Conservation (phyloP, 2,797 vertebrate species). For the Anguilla megastoma region DNA sequence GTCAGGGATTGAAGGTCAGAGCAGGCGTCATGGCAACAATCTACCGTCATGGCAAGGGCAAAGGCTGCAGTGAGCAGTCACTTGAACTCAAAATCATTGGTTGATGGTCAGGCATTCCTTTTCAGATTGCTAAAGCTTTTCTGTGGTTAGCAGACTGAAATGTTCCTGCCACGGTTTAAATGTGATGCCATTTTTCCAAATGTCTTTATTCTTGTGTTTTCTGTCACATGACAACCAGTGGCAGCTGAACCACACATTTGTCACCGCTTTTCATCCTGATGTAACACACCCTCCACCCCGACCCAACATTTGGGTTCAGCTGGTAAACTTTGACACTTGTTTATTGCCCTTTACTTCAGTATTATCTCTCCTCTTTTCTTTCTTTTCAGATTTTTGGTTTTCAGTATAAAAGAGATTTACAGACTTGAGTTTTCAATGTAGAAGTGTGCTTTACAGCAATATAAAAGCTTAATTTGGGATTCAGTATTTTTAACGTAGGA, state of each 20-base stretch:
- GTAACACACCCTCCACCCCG: neutral
- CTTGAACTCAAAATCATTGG: neutral
- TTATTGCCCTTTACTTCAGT: neutral
- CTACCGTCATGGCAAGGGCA: neutral
- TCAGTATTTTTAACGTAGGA: neutral
- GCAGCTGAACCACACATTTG: conserved; percentile 10
- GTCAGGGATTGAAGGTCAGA: neutral
- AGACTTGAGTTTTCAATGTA: neutral
- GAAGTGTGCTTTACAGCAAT: neutral
- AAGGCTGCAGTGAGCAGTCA: neutral
- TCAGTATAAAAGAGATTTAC: neutral
- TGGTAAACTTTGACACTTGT: neutral
- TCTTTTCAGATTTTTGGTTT: neutral
- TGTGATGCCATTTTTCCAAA: neutral
- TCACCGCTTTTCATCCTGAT: neutral
- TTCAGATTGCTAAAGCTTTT: neutral
- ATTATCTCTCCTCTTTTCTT: neutral
- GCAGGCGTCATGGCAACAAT: neutral
- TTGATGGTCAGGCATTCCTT: neutral
- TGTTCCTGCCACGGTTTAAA: neutral
- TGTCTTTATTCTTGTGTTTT: neutral
- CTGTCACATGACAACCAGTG: neutral
- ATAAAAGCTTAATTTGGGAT: neutral
- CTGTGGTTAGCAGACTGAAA: neutral
- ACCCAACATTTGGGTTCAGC: neutral